These are phyloP conservation scores for Pristiophorus japonicus DNA, from an alignment of 2,113 vertebrate genomes.

Conservation along the genomic window DNA sequence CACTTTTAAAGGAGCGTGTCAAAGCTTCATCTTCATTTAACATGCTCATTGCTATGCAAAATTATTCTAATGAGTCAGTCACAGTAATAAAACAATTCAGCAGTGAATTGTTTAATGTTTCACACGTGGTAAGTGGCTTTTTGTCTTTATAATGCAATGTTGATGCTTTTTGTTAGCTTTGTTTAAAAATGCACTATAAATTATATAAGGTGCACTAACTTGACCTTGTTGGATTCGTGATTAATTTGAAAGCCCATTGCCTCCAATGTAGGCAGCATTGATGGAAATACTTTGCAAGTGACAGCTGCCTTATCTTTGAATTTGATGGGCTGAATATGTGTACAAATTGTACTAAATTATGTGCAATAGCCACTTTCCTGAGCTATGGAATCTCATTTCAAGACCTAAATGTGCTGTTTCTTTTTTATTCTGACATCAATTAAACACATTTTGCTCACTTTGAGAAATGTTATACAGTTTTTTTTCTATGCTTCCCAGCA, in stretches of 20 bases:
- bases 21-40: background rate
- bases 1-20: background rate
- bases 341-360: background rate
- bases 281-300: background rate
- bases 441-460: background rate
- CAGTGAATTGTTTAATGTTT: background rate
- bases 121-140: background rate
- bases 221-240: background rate
- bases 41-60: background rate
- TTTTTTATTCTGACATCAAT: background rate
- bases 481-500: background rate
- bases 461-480: background rate
- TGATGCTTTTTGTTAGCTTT: background rate
- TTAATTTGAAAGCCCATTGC: background rate
- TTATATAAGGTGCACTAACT: background rate
- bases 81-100: background rate
- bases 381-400: background rate
- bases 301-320: background rate
- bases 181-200: conserved; percentile 21
- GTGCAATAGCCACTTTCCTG: background rate
- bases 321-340: background rate
- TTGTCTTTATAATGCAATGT: background rate
- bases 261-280: background rate
- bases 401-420: background rate
- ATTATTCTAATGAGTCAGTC: background rate